Evolutionary conservation across 2,888 invertebrate genomes (phyloP).

Genomic region (Ennomos fuscantarius): DNA sequence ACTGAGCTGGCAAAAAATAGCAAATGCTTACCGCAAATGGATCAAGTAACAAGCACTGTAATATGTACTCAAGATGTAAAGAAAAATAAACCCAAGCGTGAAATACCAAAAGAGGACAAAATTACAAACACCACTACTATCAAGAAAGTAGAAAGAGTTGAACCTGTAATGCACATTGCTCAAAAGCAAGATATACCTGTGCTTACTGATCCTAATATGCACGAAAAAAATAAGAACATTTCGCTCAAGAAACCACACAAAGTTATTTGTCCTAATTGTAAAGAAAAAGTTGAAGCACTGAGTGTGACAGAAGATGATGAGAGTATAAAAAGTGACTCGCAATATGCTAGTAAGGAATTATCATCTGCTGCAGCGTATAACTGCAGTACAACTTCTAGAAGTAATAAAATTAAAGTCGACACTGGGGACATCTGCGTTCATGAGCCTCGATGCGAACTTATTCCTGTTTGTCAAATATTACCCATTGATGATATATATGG

Average conservation of each 20-base stretch:
- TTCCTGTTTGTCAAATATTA: conserved; percentile 71
- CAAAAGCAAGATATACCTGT: conserved; percentile 37
- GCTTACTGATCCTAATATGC: conserved; percentile 27
- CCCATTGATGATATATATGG: conserved; percentile 53
- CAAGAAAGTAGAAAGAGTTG: conserved; percentile 42
- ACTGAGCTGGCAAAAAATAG: conserved; percentile 54
- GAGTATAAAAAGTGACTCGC: conserved; percentile 43
- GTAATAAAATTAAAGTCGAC: conserved; percentile 38
- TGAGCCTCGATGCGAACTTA: conserved; percentile 66
- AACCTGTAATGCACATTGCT: conserved; percentile 30
- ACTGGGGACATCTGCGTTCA: conserved; percentile 59
- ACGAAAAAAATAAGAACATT: conserved; percentile 43
- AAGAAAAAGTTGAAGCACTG: conserved; percentile 61
- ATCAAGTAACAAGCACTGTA: conserved; percentile 55
- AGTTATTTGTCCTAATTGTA: conserved; percentile 70
- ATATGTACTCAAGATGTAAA: conserved; percentile 39
- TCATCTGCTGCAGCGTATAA: conserved; percentile 46
- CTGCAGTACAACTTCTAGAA: conserved; percentile 44
- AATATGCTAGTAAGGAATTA: conserved; percentile 47
- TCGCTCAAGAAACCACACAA: conserved; percentile 51
- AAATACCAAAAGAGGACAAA: conserved; percentile 50
- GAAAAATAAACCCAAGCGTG: conserved; percentile 44
- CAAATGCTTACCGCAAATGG: conserved; percentile 47
- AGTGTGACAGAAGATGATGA: conserved; percentile 64
- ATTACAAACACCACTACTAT: conserved; percentile 48